Evolutionary conservation across 35 echinoderm and acorn worm species (phyloP), one percentile per base, ranked within the genome.

Genomic region (Antedon bifida): DNA sequence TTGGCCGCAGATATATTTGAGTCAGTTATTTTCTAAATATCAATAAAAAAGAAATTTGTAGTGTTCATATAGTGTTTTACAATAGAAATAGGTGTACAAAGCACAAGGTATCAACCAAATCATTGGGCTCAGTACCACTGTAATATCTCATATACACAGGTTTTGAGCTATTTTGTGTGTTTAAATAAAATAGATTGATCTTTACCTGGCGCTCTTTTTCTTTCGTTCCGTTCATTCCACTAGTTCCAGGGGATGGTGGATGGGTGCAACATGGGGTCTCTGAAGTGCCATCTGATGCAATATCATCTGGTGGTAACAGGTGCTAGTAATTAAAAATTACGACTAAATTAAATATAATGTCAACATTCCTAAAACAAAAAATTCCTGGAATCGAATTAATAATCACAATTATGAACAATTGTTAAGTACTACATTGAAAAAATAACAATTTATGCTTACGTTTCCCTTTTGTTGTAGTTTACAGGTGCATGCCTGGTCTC

Each of bases 1-100:
- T 89, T 96, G 84, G 92, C 87, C 2, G 87, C 84, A 10, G 89
- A 87, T 4, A 96, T 85, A 75, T 96, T 91, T 0, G 79, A 75
- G 36, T 96, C 93, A 34, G 87, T 32, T 29, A 90, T 83, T 77
- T 88, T 82, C 89, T 96, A 78, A 32, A 45, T 85, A 30, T 33
- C 11, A 39, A n/a, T n/a, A n/a, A n/a, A n/a, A 85, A 39, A 5
- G 74, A 78, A 30, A 36, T 55, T 7, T n/a, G n/a, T n/a, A n/a
- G n/a, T n/a, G n/a, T n/a, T n/a, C n/a, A n/a, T n/a, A n/a, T n/a
- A n/a, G n/a, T n/a, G n/a, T n/a, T n/a, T n/a, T n/a, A n/a, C n/a
- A n/a, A 42, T 4, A 42, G 38, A 42, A 42, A 7, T 42, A 42
- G 4, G 38, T 42, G 38, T 4, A 14, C 38, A 42, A 14, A 42